Evolutionary conservation across 2,888 invertebrate genomes (phyloP).

Genomic region (Lottia scabra): DNA sequence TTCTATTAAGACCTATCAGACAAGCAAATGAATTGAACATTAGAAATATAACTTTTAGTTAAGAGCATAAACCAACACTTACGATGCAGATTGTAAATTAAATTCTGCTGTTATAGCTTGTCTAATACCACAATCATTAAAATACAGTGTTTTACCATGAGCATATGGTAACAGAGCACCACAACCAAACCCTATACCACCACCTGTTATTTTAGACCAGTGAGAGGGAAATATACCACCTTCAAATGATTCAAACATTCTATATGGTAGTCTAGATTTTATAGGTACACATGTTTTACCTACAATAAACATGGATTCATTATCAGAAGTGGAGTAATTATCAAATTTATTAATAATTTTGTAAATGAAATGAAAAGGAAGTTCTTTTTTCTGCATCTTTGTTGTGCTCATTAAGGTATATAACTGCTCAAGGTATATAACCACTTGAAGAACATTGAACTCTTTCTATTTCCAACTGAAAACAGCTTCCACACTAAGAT

Average conservation of each 20-base stretch:
- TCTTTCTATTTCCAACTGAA: too few species aligned
- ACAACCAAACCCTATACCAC: slow-evolving; percentile 68
- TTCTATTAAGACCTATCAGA: too few species aligned
- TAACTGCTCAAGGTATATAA: too few species aligned
- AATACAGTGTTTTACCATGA: slow-evolving; percentile 69
- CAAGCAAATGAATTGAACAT: too few species aligned
- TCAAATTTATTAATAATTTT: background rate
- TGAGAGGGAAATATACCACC: slow-evolving; percentile 55
- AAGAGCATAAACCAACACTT: slow-evolving; percentile 14
- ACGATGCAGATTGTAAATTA: slow-evolving; percentile 66
- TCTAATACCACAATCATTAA: slow-evolving; percentile 68
- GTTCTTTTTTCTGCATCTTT: too few species aligned
- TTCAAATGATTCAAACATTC: slow-evolving; percentile 66
- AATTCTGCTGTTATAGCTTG: slow-evolving; percentile 67
- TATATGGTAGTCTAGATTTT: slow-evolving; percentile 33
- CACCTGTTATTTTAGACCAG: slow-evolving; percentile 67
- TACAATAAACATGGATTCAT: slow-evolving; percentile 24
- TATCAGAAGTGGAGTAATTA: background rate
- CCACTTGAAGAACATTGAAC: too few species aligned
- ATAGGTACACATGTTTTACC: slow-evolving; percentile 53
- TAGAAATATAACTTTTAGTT: too few species aligned
- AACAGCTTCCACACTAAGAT: too few species aligned
- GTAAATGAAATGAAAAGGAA: too few species aligned
- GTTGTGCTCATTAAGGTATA: too few species aligned
- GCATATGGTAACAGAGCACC: slow-evolving; percentile 67